These are phyloP conservation scores for Neolamprologus fasciatus DNA, from an alignment of 2,113 vertebrate species.

Conservation along the genomic window DNA sequence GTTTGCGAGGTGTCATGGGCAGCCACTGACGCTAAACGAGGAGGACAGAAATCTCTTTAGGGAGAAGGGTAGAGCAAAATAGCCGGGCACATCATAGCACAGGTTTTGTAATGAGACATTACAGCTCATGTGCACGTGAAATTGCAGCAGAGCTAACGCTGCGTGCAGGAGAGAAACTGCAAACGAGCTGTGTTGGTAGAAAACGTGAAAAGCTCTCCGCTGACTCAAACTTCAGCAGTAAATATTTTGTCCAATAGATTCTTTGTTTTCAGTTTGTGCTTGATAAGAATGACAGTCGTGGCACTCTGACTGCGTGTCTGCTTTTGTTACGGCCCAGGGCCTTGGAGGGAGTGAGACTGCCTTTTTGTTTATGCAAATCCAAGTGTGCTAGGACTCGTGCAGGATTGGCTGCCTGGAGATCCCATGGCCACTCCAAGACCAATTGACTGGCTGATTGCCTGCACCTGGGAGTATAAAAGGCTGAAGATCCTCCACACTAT, in stretches of 20 bases:
- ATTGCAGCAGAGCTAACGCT: not conserved
- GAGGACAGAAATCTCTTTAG: constrained; percentile 3
- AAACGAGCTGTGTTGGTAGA: not conserved
- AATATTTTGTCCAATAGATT: not conserved
- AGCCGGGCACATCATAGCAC: not conserved
- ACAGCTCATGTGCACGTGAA: not conserved
- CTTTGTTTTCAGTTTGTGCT: not conserved
- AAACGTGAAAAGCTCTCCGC: not conserved
- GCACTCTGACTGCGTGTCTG: not conserved
- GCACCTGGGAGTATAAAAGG: too few species aligned
- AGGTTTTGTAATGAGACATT: not conserved
- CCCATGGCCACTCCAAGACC: too few species aligned
- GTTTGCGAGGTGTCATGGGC: constrained; percentile 10
- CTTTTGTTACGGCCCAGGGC: not conserved
- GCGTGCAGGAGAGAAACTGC: not conserved
- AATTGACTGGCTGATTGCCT: too few species aligned
- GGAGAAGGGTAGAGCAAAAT: not conserved
- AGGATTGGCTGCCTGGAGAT: too few species aligned
- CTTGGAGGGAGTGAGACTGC: too few species aligned
- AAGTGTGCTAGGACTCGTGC: too few species aligned
- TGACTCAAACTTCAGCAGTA: not conserved
- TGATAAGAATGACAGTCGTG: not conserved
- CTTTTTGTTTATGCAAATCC: too few species aligned
- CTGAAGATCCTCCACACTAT: too few species aligned
- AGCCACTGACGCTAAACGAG: not conserved